A percentile compares a stretch with the other conserved stretches of the same genome.
Conservation (phyloP, 2,888 invertebrate genomes). For the Arenicola marina region DNA sequence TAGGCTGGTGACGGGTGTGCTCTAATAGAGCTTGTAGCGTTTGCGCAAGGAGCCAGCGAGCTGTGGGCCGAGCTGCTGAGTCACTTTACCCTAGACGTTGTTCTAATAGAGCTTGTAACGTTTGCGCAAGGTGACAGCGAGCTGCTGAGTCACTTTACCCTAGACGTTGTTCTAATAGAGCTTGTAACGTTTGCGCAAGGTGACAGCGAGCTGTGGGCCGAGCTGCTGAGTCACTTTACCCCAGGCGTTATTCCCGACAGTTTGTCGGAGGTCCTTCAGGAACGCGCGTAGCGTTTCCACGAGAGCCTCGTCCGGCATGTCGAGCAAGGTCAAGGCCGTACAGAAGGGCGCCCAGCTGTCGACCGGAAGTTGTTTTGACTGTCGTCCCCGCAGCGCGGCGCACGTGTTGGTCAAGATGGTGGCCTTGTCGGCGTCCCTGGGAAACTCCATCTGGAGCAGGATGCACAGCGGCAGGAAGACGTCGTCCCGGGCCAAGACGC, state of each 20-base stretch:
- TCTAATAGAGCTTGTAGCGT: too few species aligned
- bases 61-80: slow-evolving; percentile 26
- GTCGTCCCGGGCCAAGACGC: slow-evolving; percentile 13
- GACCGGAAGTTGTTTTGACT: slow-evolving; percentile 11
- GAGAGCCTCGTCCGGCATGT: slow-evolving; percentile 13
- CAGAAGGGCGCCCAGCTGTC: slow-evolving; percentile 27
- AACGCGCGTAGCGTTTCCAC: slow-evolving; percentile 12
- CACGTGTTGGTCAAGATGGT: slow-evolving; percentile 25
- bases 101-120: too few species aligned
- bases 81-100: too few species aligned
- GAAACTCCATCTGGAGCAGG: slow-evolving; percentile 28
- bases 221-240: slow-evolving; percentile 22
- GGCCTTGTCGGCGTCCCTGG: slow-evolving; percentile 19
- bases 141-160: too few species aligned
- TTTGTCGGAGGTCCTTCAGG: slow-evolving; percentile 13
- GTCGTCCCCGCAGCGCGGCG: slow-evolving; percentile 2
- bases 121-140: too few species aligned
- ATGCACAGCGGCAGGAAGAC: slow-evolving; percentile 21
- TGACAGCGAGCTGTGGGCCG: slow-evolving; percentile 20
- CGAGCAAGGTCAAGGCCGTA: slow-evolving; percentile 17
- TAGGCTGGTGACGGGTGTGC: too few species aligned
- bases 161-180: slow-evolving; percentile 27
- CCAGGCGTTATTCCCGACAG: slow-evolving; percentile 25
- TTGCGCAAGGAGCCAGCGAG: too few species aligned
- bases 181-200: slow-evolving; percentile 27